Conservation (phyloP, 2,888 invertebrate genomes). For the Pocota personata region DNA sequence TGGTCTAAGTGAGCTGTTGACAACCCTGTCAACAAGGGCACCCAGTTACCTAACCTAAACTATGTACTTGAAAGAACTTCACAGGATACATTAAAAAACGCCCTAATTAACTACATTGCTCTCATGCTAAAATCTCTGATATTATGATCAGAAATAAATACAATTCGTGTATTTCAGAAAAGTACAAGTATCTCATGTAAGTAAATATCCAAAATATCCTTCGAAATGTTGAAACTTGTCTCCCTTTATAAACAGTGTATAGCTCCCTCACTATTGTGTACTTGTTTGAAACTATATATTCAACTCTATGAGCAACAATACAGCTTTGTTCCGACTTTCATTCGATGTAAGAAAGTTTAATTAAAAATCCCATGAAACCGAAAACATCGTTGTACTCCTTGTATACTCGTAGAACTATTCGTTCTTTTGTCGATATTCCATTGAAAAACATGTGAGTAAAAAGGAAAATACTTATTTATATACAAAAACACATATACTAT, state of each 20-base stretch:
- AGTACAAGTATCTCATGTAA: too few relatives aligned
- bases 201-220: neutral
- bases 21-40: too few relatives aligned
- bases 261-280: neutral
- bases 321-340: neutral
- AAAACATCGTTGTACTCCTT: neutral
- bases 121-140: too few relatives aligned
- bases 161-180: too few relatives aligned
- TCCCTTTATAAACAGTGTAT: neutral
- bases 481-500: neutral
- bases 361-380: conserved; percentile 37
- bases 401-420: neutral
- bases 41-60: too few relatives aligned
- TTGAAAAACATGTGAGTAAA: neutral
- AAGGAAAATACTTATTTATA: neutral
- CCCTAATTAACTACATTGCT: too few relatives aligned
- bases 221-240: neutral
- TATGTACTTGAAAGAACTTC: too few relatives aligned
- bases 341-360: conserved; percentile 26
- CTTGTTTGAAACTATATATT: neutral
- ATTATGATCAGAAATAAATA: too few relatives aligned
- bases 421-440: neutral
- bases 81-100: too few relatives aligned
- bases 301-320: neutral
- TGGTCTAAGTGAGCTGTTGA: too few relatives aligned